Base-by-base conservation (phyloP, 1,140 invertebrate genomes). In the Zaprionus kolodkinae region DNA sequence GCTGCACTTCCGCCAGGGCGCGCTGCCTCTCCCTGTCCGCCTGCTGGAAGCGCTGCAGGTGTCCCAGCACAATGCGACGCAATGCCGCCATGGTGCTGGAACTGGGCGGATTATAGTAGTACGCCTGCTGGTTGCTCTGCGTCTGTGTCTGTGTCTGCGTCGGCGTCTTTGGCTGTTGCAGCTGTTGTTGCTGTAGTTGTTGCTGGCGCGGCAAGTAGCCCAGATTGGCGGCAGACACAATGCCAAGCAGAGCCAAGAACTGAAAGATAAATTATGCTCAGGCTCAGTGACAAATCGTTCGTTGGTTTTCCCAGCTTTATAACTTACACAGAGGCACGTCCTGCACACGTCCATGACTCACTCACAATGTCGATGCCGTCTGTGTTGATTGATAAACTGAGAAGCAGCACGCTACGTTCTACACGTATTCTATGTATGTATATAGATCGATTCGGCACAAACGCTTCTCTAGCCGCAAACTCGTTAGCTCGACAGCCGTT, bases 31-130 rank as follows among this genome's bases (percentile, higher is more conserved):
- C 84, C 3, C 67, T 67, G 13, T 87, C 84, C 6, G 73, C 84
- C 74, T 61, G 70, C 61, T 87, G 84, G 13, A 87, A 87, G 6
- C 84, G 84, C 36, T 84, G 77, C 57, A 88, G 33, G 40, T 87
- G 84, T 10, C 84, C 84, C 48, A 80, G 70, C 6, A 87, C 76
- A 17, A 87, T 87, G 60, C 71, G 78, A 3, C 80, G 84, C 56
- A 87, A 13, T 10, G 78, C 81, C 9, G 76, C 72, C 81, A 74
- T 81, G 1, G 86, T 81, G 40, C 63, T 81, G 11, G 73, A 15
- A 30, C 27, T 76, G 25, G 85, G 85, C 5, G 72, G 27, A 35
- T 74, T 40, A 17, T 88, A 88, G 3, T 69, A 74, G 15, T 88
- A 88, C 27, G 64, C 38, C 54, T 66, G 64, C 40, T 66, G 64